These are phyloP conservation scores for Ellobius talpinus DNA, from an alignment of 2,113 vertebrate species.

Conservation along the genomic window DNA sequence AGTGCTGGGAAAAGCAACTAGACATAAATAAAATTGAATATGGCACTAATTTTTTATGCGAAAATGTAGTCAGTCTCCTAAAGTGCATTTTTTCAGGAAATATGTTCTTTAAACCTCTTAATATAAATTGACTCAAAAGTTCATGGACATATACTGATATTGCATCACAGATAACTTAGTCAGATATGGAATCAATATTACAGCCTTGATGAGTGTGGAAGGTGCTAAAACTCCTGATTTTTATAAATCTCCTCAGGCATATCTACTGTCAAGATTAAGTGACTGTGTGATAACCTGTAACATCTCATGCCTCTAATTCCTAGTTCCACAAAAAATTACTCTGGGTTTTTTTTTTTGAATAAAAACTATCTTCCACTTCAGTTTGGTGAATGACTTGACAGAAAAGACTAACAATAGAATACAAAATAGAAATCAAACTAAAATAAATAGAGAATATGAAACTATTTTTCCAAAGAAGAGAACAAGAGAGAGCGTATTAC, in stretches of 20 bases:
- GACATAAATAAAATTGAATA: not conserved
- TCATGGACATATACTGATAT: not conserved
- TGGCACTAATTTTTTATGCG: not conserved
- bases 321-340: not conserved
- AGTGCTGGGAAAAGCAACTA: not conserved
- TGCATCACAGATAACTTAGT: not conserved
- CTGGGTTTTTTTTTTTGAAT: not conserved
- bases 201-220: not conserved
- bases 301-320: not conserved
- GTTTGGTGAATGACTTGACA: constrained; percentile 42
- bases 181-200: not conserved
- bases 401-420: not conserved
- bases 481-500: not conserved
- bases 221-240: not conserved
- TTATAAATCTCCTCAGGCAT: not conserved
- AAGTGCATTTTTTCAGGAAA: constrained; percentile 45
- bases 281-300: not conserved
- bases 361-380: constrained; percentile 14
- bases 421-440: not conserved
- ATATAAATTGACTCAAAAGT: not conserved
- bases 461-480: not conserved
- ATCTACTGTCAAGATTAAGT: not conserved
- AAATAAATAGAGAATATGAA: not conserved
- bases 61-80: constrained; percentile 9
- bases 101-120: constrained; percentile 37